Evolutionary conservation across 2,113 vertebrate species (phyloP).

Genomic region (Dicrurus megarhynchus): DNA sequence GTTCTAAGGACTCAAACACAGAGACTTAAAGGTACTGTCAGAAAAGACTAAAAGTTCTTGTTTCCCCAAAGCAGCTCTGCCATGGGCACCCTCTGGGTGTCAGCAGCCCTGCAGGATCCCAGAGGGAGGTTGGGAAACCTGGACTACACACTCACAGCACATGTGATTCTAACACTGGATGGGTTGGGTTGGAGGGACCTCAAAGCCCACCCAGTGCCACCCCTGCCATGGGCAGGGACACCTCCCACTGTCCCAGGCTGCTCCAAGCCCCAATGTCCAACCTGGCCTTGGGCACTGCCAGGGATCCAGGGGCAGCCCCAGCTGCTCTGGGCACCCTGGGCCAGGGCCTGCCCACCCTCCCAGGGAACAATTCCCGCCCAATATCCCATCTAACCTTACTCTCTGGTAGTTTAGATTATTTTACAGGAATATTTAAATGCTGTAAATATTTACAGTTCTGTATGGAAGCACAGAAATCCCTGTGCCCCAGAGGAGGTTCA

Average conservation of each 20-base stretch:
- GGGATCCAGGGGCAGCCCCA: not conserved
- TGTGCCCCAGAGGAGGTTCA: not conserved
- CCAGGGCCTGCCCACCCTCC: not conserved
- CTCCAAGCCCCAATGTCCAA: not conserved
- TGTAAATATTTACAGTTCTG: not conserved
- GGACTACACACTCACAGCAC: not conserved
- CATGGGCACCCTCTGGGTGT: not conserved
- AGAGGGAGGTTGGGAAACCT: not conserved
- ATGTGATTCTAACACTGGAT: not conserved
- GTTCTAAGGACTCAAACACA: not conserved
- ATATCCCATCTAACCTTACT: fast-evolving
- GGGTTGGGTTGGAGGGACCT: not conserved
- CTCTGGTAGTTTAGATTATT: not conserved
- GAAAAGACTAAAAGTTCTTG: not conserved
- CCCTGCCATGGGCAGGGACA: not conserved
- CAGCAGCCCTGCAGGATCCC: not conserved
- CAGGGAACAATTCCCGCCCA: not conserved
- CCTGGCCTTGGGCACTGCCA: not conserved
- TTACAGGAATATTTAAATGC: not conserved
- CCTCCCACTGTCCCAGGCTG: not conserved
- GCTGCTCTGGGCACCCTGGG: not conserved
- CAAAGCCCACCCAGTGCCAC: fast-evolving
- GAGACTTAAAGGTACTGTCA: not conserved
- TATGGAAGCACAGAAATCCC: not conserved
- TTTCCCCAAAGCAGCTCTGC: not conserved